Base-by-base conservation (phyloP, 2,888 invertebrate genomes). In the Leptogaster cylindrica region DNA sequence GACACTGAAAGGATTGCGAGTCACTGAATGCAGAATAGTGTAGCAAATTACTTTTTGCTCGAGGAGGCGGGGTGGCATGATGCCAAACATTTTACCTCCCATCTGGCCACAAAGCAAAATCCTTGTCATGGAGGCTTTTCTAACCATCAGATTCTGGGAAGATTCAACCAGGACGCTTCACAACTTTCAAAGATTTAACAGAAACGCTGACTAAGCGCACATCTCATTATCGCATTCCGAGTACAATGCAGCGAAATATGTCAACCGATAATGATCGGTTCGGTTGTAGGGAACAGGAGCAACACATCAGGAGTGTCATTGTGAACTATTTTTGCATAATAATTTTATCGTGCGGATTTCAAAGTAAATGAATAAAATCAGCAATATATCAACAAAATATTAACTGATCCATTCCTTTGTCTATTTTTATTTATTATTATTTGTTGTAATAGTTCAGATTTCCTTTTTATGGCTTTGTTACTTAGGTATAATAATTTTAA, bases 171-270 rank as follows among this genome's bases (percentile, higher is more conserved):
- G n/a, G n/a, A n/a, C n/a, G 23, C 7, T 1, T 1, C 12, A 10
- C 23, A 20, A 2, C 20, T 36, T 39, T 36, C 20, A 36, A 39
- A 23, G 25, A 36, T 12, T 33, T 55, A 4, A 16, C 12, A 28
- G 39, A 55, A 55, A 23, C 12, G 55, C 55, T 39, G 55, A 55
- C n/a, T 36, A 55, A 55, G 23, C 33, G 39, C 8, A 20, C 39
- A 33, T 55, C 55, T 55, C 55, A 55, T 55, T 55, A 55, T 20
- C 23, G n/a, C 20, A 36, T 23, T 36, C 14, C 55, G 33, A 12
- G 36, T 3, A 31, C n/a, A 31, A 52, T 31, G 33, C 31, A 20
- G 20, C 36, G 39, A 55, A 55, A 55, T 23, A 36, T 20, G 33
- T 55, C 20, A 55, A 55, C 25, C 55, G 55, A 39, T 36, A 4